Percentiles rank a stretch among this genome's conserved stretches.
phyloP scores from a whole-genome alignment of 2,113 vertebrate genomes.

The Oncorhynchus kisutch region DNA sequence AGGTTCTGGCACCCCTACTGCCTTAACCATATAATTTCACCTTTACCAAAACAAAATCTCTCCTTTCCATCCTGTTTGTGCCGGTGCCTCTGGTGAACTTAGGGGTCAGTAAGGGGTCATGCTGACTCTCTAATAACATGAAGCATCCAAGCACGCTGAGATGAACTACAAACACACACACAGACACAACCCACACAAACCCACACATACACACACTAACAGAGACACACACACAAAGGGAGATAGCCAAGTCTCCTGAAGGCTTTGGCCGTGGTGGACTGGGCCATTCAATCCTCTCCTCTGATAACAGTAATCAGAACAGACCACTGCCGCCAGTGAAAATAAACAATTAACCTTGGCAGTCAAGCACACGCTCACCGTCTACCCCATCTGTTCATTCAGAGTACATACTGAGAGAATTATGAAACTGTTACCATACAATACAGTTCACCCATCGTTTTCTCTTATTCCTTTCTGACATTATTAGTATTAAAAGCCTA shows the following conservation, averaged over 20 bases:
- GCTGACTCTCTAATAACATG: constrained; percentile 45
- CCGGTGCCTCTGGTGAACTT: constrained; percentile 42
- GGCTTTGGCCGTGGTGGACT: constrained; percentile 15
- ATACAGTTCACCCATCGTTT: not conserved
- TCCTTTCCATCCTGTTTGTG: constrained; percentile 28
- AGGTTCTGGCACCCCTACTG: not conserved
- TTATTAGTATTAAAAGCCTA: not conserved
- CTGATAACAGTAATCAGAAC: constrained; percentile 65
- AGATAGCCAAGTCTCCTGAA: constrained; percentile 45
- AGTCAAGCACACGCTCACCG: constrained; percentile 41
- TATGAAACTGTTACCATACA: not conserved
- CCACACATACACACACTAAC: too few species aligned
- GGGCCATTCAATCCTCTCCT: constrained; percentile 41
- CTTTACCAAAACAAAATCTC: constrained; percentile 26
- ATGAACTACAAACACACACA: constrained; percentile 6
- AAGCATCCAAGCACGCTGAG: constrained; percentile 41
- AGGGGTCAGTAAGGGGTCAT: constrained; percentile 27
- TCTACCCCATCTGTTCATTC: constrained; percentile 54
- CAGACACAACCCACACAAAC: not conserved
- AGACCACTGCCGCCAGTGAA: constrained; percentile 58
- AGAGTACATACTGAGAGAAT: not conserved
- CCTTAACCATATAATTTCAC: not conserved
- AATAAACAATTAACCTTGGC: constrained; percentile 71
- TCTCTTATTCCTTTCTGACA: constrained; percentile 28
- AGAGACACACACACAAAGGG: not conserved